Evolutionary conservation across 2,888 invertebrate genomes (phyloP), one percentile per base, ranked within the genome.

Genomic region (Heliconius erato): DNA sequence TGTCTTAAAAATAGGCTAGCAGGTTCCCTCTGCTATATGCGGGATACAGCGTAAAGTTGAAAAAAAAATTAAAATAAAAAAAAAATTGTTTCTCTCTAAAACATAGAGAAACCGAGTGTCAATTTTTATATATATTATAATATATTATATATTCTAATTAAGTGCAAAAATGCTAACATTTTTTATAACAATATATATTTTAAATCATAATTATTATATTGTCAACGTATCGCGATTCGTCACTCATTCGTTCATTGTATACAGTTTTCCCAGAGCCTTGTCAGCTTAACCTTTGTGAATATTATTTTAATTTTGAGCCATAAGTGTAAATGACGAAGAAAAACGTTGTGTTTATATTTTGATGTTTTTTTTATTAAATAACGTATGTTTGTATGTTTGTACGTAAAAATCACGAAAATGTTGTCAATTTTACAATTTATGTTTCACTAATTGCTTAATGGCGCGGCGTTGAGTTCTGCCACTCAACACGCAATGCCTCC

Each of bases 191-290:
- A 28, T 19, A 49, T 44, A 59, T 63, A 80, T 63, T 63, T n/a
- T 80, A 74, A 74, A 67, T 80, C 40, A 78, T 71, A 65, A 81
- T 81, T 71, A 81, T 81, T 81, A 78, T 81, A 78, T 81, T 78
- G 81, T 81, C 81, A 78, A 71, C 69, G 69, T 80, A 80, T 69
- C 80, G 35, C 80, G 40, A 40, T 44, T 59, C 63, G n/a, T 71
- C 79, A 28, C 77, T 77, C 65, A 63, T 63, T 49, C 44, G 4
- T 79, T 77, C 80, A 87, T 88, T 88, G 88, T 88, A 83, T 81
- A 59, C 28, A 74, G 44, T 32, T 74, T 86, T 88, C 88, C 84
- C 88, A 88, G 84, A 86, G 87, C 88, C 88, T 88, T 88, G 88
- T 71, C 79, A 78, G 68, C 16, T 83, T 84, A 85, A 85, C 86